phyloP scores from a whole-genome alignment of 1,140 invertebrate genomes.

The Drosophila murphyi region DNA sequence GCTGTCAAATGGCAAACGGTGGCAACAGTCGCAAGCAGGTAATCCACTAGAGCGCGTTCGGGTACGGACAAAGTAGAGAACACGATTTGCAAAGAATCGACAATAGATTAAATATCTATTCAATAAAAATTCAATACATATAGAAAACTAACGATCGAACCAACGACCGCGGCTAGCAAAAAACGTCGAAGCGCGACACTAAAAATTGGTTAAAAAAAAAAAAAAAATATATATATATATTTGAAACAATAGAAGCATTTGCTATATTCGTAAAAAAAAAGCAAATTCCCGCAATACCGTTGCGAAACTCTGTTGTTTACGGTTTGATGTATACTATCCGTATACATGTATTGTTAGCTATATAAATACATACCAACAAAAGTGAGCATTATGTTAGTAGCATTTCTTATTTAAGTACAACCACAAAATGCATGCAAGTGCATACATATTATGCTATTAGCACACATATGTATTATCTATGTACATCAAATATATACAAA shows the following conservation, averaged over 20 bases:
- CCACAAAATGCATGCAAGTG: background rate
- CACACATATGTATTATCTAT: background rate
- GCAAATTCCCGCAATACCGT: conserved; percentile 7
- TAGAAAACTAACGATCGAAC: conserved; percentile 7
- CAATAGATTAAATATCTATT: conserved; percentile 11
- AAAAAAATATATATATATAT: background rate
- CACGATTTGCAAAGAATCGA: conserved; percentile 23
- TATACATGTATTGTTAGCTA: conserved; percentile 10
- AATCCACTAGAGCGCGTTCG: conserved; percentile 70
- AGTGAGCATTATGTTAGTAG: conserved; percentile 15
- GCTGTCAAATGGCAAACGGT: conserved; percentile 36
- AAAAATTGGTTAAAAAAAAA: background rate
- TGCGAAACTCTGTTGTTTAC: conserved; percentile 24
- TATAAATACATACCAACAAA: conserved; percentile 1
- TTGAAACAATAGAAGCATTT: conserved; percentile 4
- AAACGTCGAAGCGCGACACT: background rate
- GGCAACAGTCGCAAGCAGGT: conserved; percentile 67
- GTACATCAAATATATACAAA: background rate
- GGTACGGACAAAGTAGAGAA: conserved; percentile 58
- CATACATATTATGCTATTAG: background rate
- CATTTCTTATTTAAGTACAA: background rate
- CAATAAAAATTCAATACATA: conserved; percentile 13
- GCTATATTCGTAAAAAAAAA: background rate
- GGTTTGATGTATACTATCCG: conserved; percentile 7
- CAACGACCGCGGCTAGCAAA: conserved; percentile 12